Percentiles rank a stretch among this genome's conserved stretches.
Evolutionary conservation across 2,113 vertebrate species (phyloP).

Genomic region (Ifrita kowaldi): DNA sequence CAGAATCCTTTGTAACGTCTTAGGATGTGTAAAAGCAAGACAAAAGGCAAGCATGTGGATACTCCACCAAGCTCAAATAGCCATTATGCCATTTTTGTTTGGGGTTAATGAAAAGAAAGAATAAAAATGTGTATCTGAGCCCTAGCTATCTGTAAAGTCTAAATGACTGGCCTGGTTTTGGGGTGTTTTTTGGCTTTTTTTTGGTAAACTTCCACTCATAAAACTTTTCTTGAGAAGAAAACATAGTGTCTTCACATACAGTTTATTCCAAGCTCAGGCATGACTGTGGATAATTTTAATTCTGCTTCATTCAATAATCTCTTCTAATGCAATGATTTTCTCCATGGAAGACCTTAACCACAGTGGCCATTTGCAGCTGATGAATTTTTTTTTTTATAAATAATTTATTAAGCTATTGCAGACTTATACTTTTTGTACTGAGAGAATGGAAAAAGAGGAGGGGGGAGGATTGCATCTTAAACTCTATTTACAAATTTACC

Average conservation of each 20-base stretch:
- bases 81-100: constrained; percentile 43
- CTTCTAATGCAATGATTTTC: constrained; percentile 64
- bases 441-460: constrained; percentile 2
- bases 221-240: constrained; percentile 30
- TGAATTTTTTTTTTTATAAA: constrained; percentile 67
- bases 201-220: neutral
- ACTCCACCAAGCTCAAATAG: constrained; percentile 28
- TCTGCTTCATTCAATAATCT: constrained; percentile 37
- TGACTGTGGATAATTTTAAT: constrained; percentile 50
- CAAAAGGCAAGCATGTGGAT: constrained; percentile 28
- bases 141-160: neutral
- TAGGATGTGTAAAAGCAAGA: constrained; percentile 18
- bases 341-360: constrained; percentile 69
- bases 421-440: constrained; percentile 68
- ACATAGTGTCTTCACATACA: neutral
- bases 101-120: constrained; percentile 28
- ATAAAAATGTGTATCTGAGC: constrained; percentile 17
- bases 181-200: neutral
- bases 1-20: constrained; percentile 51
- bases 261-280: constrained; percentile 23
- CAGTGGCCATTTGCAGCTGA: constrained; percentile 65
- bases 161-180: neutral
- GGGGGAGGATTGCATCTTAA: constrained; percentile 76
- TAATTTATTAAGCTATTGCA: constrained; percentile 76
- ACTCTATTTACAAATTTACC: constrained; percentile 91